Percentiles rank a stretch among this genome's conserved stretches.
Evolutionary conservation across 2,797 vertebrate genomes (phyloP).

Genomic region (Ataeniobius toweri): DNA sequence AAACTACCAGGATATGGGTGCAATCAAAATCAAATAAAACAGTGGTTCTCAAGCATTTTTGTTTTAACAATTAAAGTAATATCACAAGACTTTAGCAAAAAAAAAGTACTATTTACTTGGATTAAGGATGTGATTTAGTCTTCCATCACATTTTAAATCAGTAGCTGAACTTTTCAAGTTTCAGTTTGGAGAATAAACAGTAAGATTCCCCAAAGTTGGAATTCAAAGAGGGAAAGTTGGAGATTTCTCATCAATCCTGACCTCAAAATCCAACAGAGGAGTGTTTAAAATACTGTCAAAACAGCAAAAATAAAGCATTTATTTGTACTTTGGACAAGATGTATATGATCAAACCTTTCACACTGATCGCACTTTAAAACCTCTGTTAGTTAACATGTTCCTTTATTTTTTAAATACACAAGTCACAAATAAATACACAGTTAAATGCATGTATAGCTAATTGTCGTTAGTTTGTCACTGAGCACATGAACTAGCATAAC

Average conservation of each 20-base stretch:
- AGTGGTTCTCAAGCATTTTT: background rate
- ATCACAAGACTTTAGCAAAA: background rate
- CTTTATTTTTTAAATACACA: background rate
- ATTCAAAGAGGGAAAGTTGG: background rate
- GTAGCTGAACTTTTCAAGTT: background rate
- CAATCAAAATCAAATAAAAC: constrained; percentile 37
- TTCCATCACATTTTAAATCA: background rate
- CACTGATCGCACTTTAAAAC: background rate
- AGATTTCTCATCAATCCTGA: background rate
- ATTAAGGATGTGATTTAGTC: background rate
- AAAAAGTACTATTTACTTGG: background rate
- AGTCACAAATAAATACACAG: background rate
- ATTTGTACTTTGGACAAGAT: background rate
- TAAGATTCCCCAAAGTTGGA: background rate
- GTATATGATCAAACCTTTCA: background rate
- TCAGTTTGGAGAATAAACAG: background rate
- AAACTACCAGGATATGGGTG: constrained; percentile 49
- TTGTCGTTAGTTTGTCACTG: background rate
- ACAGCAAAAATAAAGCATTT: background rate
- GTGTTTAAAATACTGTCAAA: too few species aligned
- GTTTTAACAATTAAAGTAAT: background rate
- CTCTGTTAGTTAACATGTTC: background rate
- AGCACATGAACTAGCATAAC: background rate
- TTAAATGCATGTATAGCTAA: background rate
- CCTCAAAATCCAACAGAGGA: background rate